Evolutionary conservation across 2,888 invertebrate genomes (phyloP).

Genomic region (Liodrosophila aerea): DNA sequence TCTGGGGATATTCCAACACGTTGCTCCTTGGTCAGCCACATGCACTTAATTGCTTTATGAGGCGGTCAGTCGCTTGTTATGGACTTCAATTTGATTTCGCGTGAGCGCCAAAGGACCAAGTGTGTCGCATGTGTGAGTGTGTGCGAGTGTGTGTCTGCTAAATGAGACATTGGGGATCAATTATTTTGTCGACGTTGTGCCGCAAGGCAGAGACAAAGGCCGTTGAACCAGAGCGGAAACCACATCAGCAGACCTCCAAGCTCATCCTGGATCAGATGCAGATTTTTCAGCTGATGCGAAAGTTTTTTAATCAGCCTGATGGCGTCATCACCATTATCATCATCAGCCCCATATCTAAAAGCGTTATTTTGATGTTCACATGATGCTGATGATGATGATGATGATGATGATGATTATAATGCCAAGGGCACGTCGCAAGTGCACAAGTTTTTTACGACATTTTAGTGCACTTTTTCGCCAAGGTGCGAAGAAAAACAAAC

Average conservation of each 20-base stretch:
- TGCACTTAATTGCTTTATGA: conserved; percentile 82
- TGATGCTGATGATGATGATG: conserved; percentile 14
- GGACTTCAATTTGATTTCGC: conserved; percentile 78
- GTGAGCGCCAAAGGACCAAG: conserved; percentile 31
- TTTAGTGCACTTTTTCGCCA: conserved; percentile 50
- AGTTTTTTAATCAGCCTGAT: conserved; percentile 71
- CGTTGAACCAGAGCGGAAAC: conserved; percentile 65
- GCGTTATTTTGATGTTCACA: not conserved
- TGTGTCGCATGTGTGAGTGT: conserved; percentile 24
- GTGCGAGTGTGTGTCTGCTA: conserved; percentile 19
- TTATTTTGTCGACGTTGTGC: conserved; percentile 65
- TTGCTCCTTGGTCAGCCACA: conserved; percentile 80
- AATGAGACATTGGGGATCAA: conserved; percentile 77
- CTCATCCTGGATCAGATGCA: conserved; percentile 40
- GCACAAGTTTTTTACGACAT: conserved; percentile 60
- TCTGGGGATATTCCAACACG: conserved; percentile 66
- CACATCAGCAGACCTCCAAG: too few relatives aligned
- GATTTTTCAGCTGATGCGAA: conserved; percentile 60
- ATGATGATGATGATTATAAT: conserved; percentile 26
- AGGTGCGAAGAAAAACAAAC: conserved; percentile 50
- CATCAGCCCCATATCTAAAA: conserved; percentile 17
- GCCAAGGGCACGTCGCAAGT: conserved; percentile 49
- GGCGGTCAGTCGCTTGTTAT: conserved; percentile 79
- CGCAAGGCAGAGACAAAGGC: conserved; percentile 60
- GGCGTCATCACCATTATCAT: conserved; percentile 38